Percentiles rank a stretch among this genome's conserved stretches.
Conservation (phyloP, 1,140 invertebrate genomes). For the Copidosoma floridanum region DNA sequence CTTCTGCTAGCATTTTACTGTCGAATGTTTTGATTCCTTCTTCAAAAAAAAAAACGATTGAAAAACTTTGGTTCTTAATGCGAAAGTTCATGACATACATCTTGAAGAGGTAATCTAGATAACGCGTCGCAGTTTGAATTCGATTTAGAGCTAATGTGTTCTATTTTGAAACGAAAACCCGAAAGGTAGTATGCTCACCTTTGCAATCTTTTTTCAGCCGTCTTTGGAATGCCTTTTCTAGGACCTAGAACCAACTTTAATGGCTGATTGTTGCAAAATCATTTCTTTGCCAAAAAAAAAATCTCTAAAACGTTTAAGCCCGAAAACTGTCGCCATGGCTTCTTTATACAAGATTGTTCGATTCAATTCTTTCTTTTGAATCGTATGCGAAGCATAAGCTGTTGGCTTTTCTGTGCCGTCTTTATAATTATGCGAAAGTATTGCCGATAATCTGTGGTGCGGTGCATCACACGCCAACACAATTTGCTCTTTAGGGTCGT, state of each 20-base stretch:
- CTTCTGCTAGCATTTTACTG: background rate
- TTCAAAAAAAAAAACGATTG: background rate
- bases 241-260: constrained; percentile 1
- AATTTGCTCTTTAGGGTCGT: constrained; percentile 28
- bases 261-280: background rate
- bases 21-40: background rate
- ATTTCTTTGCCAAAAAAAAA: constrained; percentile 4
- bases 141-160: background rate
- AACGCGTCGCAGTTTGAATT: constrained; percentile 1
- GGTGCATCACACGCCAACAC: constrained; percentile 29
- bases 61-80: background rate
- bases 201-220: background rate
- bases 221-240: background rate
- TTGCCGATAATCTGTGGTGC: constrained; percentile 8
- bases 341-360: constrained; percentile 5
- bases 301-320: background rate
- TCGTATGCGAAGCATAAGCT: constrained; percentile 1
- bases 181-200: background rate
- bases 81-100: background rate
- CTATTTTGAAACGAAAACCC: background rate
- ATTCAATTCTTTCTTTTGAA: constrained; percentile 2
- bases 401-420: constrained; percentile 5
- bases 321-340: background rate
- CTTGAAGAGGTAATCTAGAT: background rate
- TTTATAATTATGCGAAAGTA: constrained; percentile 5